Evolutionary conservation across 1,140 invertebrate species (phyloP), one percentile per base, ranked within the genome.

Genomic region (Condylostylus longicornis): DNA sequence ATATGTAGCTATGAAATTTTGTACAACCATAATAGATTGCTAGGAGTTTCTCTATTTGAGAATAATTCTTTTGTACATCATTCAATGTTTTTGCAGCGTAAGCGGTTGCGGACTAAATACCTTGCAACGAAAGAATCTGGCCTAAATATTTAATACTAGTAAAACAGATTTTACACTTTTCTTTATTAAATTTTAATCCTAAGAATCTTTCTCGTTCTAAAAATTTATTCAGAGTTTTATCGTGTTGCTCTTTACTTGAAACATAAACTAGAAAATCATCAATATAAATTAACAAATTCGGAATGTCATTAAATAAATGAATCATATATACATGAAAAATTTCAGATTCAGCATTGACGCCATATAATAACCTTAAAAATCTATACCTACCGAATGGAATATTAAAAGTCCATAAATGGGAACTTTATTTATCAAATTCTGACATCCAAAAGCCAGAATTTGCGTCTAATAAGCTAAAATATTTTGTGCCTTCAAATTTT

Each of bases 291-390:
- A 40, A 44, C 12, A 62, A 48, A n/a, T 55, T 50, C 27, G 35
- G 8, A 10, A 65, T 43, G 9, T 49, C 53, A 18, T 41, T 40
- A 7, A 62, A 43, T 17, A 46, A 42, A 40, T 51, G 42, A 17
- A 47, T 40, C n/a, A 54, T 46, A 6, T 38, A 32, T 32, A 34
- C 36, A 40, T 61, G 53, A 41, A 64, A 66, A 2, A 53, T 43
- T 37, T 56, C 59, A 14, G 52, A 45, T 27, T 48, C 51, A 33
- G 58, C 52, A 4, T 39, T 36, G 2, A n/a, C 42, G 2, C 65
- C 64, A 46, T 66, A 62, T 0, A 61, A 54, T 53, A 68, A 56
- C 2, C 60, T 45, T n/a, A 43, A 51, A 38, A 62, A 68, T 29
- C 48, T 28, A 18, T 32, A 67, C 5, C 54, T 41, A 1, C 61